Percentiles rank a stretch among this genome's conserved stretches.
Conservation (phyloP, 1,140 invertebrate species). For the honey bee (Apis mellifera) region Amel_HAv3.1 CM009931.2:17681501-17682000, state of each 20-base stretch:
- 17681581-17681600: neutral
- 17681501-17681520: neutral
- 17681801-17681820: no score
- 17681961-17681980: no score
- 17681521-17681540: conserved; percentile 13
- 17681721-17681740: no score
- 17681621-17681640: neutral
- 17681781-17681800: neutral
- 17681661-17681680: neutral
- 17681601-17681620: neutral
- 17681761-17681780: neutral
- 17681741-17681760: no score
- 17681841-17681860: no score
- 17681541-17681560: conserved; percentile 37
- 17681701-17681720: neutral
- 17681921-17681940: no score
- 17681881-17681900: no score
- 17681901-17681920: no score
- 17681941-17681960: no score
- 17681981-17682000: no score
- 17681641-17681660: neutral
- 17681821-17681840: no score
- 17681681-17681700: neutral
- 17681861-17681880: no score
- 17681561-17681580: conserved; percentile 7